Base-by-base conservation (phyloP, 1,140 invertebrate genomes). In the Idris sp. region DNA sequence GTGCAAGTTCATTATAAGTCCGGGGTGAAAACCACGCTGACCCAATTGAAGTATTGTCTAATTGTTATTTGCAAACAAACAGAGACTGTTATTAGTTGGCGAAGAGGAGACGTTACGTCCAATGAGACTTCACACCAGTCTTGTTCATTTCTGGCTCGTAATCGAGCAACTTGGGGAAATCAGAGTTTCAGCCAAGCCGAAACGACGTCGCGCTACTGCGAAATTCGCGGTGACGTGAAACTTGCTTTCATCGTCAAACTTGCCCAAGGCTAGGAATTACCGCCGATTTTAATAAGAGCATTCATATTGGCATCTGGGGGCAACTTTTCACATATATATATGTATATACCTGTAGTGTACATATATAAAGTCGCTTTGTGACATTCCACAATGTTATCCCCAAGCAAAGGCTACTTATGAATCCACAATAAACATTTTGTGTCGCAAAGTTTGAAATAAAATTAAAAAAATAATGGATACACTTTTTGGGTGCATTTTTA, bases 261-360 rank as follows among this genome's bases (percentile, higher is more conserved):
- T n/a, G n/a, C n/a, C n/a, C n/a, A n/a, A n/a, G n/a, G n/a, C n/a
- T n/a, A n/a, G n/a, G n/a, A n/a, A n/a, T 80, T 81, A 78, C 75
- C 71, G 74, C 74, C 76, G 77, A 82, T 82, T 68, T 71, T 83
- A 81, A 83, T 83, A 81, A 81, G 78, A 64, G 54, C 65, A 40
- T 76, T 72, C 72, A 67, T 59, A 80, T 81, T 79, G 79, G 76
- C 76, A 79, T 72, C 69, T 33, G 2, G 13, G 49, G n/a, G n/a
- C 35, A 74, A 62, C 54, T 62, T 61, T 54, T 19, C 11, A 14
- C 33, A 62, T 64, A 65, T 65, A 56, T 54, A 36, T n/a, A n/a
- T n/a, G n/a, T n/a, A n/a, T n/a, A n/a, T n/a, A n/a, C n/a, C n/a
- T n/a, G n/a, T n/a, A n/a, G n/a, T n/a, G 8, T 28, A 13, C 26